Evolutionary conservation across 2,888 invertebrate species (phyloP).

Genomic region (Caenorhabditis wallacei): DNA sequence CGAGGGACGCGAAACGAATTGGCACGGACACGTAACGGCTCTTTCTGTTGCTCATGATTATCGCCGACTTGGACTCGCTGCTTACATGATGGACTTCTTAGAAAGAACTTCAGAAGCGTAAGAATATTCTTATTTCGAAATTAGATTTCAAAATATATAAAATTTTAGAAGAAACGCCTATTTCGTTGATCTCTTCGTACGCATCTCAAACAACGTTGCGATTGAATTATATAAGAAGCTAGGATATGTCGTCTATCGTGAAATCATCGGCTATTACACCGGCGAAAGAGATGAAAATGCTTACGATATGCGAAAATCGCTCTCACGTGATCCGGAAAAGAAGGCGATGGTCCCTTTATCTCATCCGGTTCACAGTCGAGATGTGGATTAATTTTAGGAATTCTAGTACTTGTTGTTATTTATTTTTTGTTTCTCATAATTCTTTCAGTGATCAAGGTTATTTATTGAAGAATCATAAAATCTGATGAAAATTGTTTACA

Average conservation of each 20-base stretch:
- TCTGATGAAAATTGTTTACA: too few relatives aligned
- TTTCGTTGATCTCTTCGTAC: constrained; percentile 98
- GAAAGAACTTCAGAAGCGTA: constrained; percentile 96
- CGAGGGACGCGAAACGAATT: constrained; percentile 95
- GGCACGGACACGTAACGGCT: constrained; percentile 99
- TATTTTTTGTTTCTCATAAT: constrained; percentile 13
- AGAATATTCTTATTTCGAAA: constrained; percentile 34
- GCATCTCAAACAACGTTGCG: constrained; percentile 97
- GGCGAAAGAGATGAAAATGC: constrained; percentile 99
- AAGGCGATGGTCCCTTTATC: constrained; percentile 94
- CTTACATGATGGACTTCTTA: constrained; percentile 93
- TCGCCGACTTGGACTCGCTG: constrained; percentile 91
- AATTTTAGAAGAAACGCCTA: constrained; percentile 92
- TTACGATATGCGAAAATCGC: constrained; percentile 98
- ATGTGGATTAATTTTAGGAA: constrained; percentile 46
- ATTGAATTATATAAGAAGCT: constrained; percentile 93
- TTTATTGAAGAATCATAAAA: background rate
- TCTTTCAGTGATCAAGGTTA: background rate
- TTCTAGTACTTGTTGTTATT: constrained; percentile 11
- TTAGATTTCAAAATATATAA: background rate
- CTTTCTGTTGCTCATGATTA: constrained; percentile 96
- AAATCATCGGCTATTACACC: constrained; percentile 97
- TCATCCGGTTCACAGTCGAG: constrained; percentile 89
- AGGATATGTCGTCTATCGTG: constrained; percentile 96
- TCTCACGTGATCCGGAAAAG: constrained; percentile 93